A percentile compares a stretch with the other conserved stretches of the same genome.
phyloP scores from a whole-genome alignment of 2,888 invertebrate genomes.

The Machimus atricapillus region DNA sequence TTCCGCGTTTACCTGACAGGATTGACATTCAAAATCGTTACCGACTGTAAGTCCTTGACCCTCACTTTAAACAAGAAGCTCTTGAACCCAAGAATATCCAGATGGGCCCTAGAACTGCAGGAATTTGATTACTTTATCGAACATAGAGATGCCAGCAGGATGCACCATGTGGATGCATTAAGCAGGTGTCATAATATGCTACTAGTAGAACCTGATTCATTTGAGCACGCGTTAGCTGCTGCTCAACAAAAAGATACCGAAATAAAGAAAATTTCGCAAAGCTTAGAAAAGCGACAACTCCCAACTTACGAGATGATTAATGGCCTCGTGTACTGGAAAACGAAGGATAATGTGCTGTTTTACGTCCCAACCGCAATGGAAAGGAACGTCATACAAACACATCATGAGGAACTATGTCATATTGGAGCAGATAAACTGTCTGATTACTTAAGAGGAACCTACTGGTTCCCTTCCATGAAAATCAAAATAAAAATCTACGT shows the following conservation, averaged over 20 bases:
- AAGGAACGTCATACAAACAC: too few relatives aligned
- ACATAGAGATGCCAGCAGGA: too few relatives aligned
- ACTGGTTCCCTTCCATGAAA: constrained; percentile 59
- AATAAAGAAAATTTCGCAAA: too few relatives aligned
- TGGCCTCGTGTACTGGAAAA: neutral
- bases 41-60: constrained; percentile 28
- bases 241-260: too few relatives aligned
- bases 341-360: neutral
- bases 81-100: neutral
- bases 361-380: too few relatives aligned
- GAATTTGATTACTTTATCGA: too few relatives aligned
- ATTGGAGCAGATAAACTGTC: constrained; percentile 39
- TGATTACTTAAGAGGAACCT: constrained; percentile 48
- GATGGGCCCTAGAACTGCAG: neutral
- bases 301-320: neutral
- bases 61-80: constrained; percentile 22
- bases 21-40: constrained; percentile 46
- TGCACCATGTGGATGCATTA: too few relatives aligned
- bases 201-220: too few relatives aligned
- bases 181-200: too few relatives aligned
- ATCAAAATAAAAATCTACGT: constrained; percentile 57
- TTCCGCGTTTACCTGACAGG: constrained; percentile 51
- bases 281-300: neutral
- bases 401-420: constrained; percentile 21
- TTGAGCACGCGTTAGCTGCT: too few relatives aligned